These are phyloP conservation scores for Octopus sinensis DNA, from an alignment of 1,140 invertebrate species.

Conservation along the genomic window DNA sequence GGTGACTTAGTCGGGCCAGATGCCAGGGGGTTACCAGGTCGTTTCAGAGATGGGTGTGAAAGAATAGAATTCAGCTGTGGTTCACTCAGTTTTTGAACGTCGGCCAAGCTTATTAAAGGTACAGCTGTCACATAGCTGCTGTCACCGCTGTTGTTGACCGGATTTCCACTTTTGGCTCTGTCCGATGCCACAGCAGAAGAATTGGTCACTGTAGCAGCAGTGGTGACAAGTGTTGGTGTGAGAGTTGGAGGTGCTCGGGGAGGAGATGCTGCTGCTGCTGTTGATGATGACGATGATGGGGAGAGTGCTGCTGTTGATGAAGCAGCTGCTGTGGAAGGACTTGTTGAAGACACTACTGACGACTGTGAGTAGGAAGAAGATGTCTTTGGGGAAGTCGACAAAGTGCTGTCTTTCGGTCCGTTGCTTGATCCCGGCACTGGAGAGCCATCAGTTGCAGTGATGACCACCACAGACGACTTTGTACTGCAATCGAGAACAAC, in stretches of 20 bases:
- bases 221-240: neutral
- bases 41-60: conserved; percentile 12
- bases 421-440: neutral
- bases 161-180: neutral
- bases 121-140: neutral
- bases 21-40: neutral
- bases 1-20: conserved; percentile 18
- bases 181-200: neutral
- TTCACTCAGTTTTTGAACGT: neutral
- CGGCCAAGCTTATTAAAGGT: neutral
- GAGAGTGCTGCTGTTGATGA: neutral
- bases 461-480: neutral
- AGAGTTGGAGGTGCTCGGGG: neutral
- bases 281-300: neutral
- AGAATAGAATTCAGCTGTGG: conserved; percentile 6
- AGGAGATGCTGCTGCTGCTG: neutral
- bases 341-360: neutral
- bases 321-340: neutral
- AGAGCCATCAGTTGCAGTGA: neutral
- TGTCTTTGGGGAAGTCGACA: neutral
- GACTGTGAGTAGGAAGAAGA: neutral
- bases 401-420: neutral
- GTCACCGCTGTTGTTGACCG: conserved; percentile 8
- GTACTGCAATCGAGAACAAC: neutral
- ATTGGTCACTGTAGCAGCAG: neutral